These are phyloP conservation scores for Opisthocomus hoazin DNA, from an alignment of 2,113 vertebrate species.

Conservation along the genomic window DNA sequence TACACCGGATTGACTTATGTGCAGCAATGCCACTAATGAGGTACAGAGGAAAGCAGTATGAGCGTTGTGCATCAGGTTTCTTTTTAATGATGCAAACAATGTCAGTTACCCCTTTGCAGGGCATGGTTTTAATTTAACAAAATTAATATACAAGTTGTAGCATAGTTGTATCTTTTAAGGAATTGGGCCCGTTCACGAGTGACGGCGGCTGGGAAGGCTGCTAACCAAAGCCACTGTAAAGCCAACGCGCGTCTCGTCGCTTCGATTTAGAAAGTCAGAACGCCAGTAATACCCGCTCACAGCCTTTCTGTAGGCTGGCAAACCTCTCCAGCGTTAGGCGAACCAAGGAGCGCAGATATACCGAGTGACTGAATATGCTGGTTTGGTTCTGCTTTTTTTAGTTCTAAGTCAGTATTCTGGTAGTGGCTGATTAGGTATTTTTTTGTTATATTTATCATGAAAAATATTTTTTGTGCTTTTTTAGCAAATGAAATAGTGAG, in stretches of 20 bases:
- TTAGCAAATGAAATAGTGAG: neutral
- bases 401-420: neutral
- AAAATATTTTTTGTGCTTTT: neutral
- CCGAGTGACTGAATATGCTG: neutral
- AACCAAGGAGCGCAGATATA: neutral
- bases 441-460: neutral
- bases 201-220: neutral
- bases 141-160: neutral
- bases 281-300: neutral
- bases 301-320: neutral
- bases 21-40: neutral
- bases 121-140: neutral
- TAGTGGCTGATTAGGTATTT: neutral
- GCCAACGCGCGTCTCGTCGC: neutral
- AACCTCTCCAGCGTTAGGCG: rapidly evolving
- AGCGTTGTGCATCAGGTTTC: neutral
- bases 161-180: neutral
- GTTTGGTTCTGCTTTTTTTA: neutral
- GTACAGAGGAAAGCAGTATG: neutral
- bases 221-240: neutral
- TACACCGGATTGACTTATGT: neutral
- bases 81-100: neutral
- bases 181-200: neutral
- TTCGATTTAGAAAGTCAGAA: neutral
- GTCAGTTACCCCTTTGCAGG: neutral